phyloP scores from a whole-genome alignment of 2,113 vertebrate genomes.

The Piaya cayana region DNA sequence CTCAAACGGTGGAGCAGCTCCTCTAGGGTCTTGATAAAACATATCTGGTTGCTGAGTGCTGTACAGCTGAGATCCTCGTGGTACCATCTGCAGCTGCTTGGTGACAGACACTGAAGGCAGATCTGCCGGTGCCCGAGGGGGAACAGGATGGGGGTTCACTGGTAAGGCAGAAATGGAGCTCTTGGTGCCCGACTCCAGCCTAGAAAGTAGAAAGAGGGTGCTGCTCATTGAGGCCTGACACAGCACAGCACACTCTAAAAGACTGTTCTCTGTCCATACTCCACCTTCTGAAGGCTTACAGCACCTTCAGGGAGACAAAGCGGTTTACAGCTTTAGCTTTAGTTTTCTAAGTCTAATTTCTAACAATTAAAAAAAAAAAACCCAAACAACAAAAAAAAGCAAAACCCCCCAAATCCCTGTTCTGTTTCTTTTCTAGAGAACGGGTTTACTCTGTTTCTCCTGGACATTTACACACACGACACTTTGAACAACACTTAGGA shows the following conservation, averaged over 20 bases:
- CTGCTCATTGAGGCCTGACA: background rate
- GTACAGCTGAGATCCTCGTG: conserved; percentile 87
- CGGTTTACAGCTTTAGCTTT: background rate
- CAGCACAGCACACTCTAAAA: background rate
- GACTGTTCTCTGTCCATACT: background rate
- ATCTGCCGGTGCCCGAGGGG: conserved; percentile 81
- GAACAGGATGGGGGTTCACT: conserved; percentile 83
- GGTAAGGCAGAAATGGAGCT: conserved; percentile 81
- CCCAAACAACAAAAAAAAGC: too few species aligned
- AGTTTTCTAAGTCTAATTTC: background rate
- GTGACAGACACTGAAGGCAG: conserved; percentile 82
- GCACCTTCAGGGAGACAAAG: background rate
- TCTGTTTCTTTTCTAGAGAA: background rate
- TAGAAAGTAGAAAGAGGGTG: conserved; percentile 51
- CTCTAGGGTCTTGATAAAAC: conserved; percentile 87
- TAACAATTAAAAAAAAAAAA: background rate
- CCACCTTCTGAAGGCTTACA: background rate
- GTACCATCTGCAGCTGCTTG: conserved; percentile 87
- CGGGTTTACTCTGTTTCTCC: background rate
- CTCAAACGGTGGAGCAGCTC: conserved; percentile 89
- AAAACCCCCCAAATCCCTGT: too few species aligned
- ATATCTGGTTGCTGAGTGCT: conserved; percentile 85
- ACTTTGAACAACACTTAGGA: conserved; percentile 12
- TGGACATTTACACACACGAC: background rate
- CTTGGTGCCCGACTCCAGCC: conserved; percentile 86